Evolutionary conservation across 2,113 vertebrate species (phyloP), one percentile per base, ranked within the genome.

Genomic region (Terrapene triunguis): DNA sequence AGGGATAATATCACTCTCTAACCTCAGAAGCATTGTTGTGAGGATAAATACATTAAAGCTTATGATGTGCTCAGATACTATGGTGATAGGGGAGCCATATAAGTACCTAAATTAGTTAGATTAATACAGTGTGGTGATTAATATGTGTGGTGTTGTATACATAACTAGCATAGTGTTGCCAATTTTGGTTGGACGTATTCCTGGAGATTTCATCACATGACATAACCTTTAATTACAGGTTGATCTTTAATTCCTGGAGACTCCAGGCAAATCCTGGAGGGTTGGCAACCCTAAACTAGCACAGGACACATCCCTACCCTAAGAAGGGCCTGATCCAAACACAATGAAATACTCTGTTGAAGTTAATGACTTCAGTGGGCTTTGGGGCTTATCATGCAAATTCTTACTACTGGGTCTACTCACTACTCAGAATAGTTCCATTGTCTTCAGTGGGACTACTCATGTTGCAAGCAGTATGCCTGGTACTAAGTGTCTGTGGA

Each of bases 401-500:
- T 90, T 42, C 54, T 35, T 82, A 14, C 47, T 89, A 51, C 10
- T 35, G 50, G 65, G 35, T 9, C 72, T 25, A 6, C 3, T 88
- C 8, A 27, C 42, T 76, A 14, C 7, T 79, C 0, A 0, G 11
- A 7, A 0, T 69, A 69, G 2, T 80, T 24, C 16, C 0, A 0
- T 16, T 92, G 27, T 35, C 47, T 22, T 80, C 8, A 17, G 1
- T 5, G 22, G 25, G 13, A 38, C 35, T 16, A 2, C 4, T 44
- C 57, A 1, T 22, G 2, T 53, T 90, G 42, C 21, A 84, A 59
- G 13, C 35, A 88, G 8, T 6, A 82, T 0, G 1, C 10, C 42
- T 47, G 25, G 24, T 27, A 76, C 10, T 76, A 76, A 76, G 24
- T 6, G 7, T 27, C 25, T 47, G 42, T 76, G 25, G 74, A 42